A percentile compares a stretch with the other conserved stretches of the same genome.
phyloP scores from a whole-genome alignment of 2,888 invertebrate genomes.

The Nezara viridula region DNA sequence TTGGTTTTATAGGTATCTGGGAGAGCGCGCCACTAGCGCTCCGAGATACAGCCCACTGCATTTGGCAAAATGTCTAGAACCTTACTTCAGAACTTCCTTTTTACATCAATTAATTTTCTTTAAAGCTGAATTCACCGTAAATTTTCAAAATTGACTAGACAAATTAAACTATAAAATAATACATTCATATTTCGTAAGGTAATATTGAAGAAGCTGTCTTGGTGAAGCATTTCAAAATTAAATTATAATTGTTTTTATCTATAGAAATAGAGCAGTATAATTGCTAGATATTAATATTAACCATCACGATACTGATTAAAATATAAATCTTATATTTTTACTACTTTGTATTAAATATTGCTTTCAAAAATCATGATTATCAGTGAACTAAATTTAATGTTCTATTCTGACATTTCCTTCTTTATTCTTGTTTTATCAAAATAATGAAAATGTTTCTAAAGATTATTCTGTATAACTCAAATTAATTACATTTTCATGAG shows the following conservation, averaged over 20 bases:
- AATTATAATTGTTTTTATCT: too few species aligned
- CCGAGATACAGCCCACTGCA: background rate
- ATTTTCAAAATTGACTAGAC: background rate
- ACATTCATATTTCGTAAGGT: background rate
- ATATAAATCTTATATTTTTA: too few species aligned
- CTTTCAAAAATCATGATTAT: too few species aligned
- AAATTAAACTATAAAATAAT: background rate
- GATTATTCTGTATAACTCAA: background rate
- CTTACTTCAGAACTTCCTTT: background rate
- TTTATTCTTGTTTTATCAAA: too few species aligned
- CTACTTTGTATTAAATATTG: too few species aligned
- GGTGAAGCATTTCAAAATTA: background rate
- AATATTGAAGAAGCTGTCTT: background rate
- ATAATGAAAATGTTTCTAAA: background rate
- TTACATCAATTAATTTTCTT: background rate
- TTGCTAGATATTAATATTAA: too few species aligned
- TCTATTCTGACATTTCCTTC: too few species aligned
- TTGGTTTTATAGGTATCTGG: conserved; percentile 41
- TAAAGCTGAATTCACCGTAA: background rate
- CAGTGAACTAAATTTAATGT: too few species aligned
- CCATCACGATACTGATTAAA: too few species aligned
- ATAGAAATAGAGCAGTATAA: too few species aligned
- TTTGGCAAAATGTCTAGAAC: background rate
- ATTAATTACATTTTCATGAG: background rate
- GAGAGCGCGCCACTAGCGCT: conserved; percentile 54